Percentiles rank a stretch among this genome's conserved stretches.
Evolutionary conservation across 2,113 vertebrate genomes (phyloP).

Genomic region (Gobiocypris rarus): DNA sequence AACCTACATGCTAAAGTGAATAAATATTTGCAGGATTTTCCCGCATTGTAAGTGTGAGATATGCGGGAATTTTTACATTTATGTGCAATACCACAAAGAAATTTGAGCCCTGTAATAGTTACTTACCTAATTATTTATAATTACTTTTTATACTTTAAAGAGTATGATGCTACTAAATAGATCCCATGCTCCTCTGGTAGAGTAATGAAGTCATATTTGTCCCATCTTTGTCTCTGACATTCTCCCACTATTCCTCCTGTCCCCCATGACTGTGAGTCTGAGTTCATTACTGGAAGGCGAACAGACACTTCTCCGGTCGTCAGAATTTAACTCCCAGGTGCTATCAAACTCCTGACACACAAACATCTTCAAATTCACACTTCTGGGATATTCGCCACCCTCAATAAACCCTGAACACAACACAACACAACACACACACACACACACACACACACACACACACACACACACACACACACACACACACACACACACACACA

Average conservation of each 20-base stretch:
- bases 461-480: constrained; percentile 27
- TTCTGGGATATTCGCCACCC: constrained; percentile 17
- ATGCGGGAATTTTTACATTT: too few species aligned
- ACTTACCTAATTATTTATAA: too few species aligned
- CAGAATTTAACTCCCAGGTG: constrained; percentile 22
- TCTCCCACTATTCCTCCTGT: not conserved
- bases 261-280: constrained; percentile 19
- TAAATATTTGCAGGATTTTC: too few species aligned
- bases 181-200: not conserved
- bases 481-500: constrained; percentile 38
- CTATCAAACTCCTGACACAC: constrained; percentile 27
- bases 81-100: too few species aligned
- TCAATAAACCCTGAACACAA: not conserved
- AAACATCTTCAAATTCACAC: constrained; percentile 56
- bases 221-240: constrained; percentile 41
- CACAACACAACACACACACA: constrained; percentile 31
- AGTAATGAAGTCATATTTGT: constrained; percentile 14
- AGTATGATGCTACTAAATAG: not conserved
- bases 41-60: too few species aligned
- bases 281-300: constrained; percentile 47
- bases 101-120: too few species aligned
- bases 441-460: constrained; percentile 25
- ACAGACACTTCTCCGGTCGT: constrained; percentile 33
- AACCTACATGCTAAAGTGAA: too few species aligned
- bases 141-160: too few species aligned